Base-by-base conservation (phyloP, 2,797 vertebrate genomes). In the Falco concolor region DNA sequence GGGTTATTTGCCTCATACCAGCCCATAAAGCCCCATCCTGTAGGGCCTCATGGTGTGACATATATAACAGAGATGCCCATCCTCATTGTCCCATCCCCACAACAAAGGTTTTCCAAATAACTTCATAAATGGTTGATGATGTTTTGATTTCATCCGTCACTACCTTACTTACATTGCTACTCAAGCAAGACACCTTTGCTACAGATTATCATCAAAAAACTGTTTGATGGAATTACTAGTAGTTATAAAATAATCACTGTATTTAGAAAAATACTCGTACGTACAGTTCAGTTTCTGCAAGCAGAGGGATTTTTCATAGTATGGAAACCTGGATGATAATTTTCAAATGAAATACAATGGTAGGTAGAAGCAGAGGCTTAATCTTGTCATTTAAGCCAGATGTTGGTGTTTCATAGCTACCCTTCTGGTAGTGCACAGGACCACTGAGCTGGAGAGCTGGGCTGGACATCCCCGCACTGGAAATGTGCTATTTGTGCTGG, bases 311-410 rank as follows among this genome's bases (percentile, higher is more conserved):
- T 87, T 59, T 78, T 32, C 25, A 22, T 9, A n/a, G 24, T 24
- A 16, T 11, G 9, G 45, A 90, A 57, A 60, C 15, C 27, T 16
- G 27, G 18, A 28, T 56, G 9, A 13, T 45, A 5, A 21, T 45
- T 77, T 80, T 87, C 23, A 32, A 74, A 73, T 24, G 57, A 69
- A 88, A 64, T 7, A 12, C 56, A 79, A 12, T 1, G 8, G 28
- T 70, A 57, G 52, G 44, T 65, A 84, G 87, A 81, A 89, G 45
- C 19, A 86, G 24, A 92, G 45, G 77, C 53, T 52, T 75, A 32
- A 38, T 76, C 50, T 36, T 54, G 53, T 34, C 36, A 85, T 5
- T 84, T 42, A 70, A 64, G 27, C 45, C 84, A 87, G 81, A 65
- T 83, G 40, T 56, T 13, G 11, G 8, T 69, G 54, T 93, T 95